Evolutionary conservation across 2,888 invertebrate genomes (phyloP), one percentile per base, ranked within the genome.

Genomic region (Bimastos eiseni): DNA sequence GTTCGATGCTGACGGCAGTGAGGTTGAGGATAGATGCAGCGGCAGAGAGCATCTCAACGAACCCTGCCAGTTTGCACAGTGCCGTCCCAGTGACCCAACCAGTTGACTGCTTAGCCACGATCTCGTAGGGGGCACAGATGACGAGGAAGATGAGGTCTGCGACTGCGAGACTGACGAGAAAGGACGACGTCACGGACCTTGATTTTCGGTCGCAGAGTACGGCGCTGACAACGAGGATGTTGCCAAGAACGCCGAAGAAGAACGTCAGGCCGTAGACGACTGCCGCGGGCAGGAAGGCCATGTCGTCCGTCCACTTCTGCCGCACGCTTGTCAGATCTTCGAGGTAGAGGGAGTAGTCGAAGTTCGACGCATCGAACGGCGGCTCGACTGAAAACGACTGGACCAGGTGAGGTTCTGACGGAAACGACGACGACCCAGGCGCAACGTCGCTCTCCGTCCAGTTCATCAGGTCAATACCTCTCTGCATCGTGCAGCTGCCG

Each of bases 1-100:
- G 95, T 94, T 96, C 96, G 8, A 96, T 93, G 84, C 95, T 96
- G 91, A 96, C 95, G 5, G 96, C 95, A 41, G 95, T 95, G 21
- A 96, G 94, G 92, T 96, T 96, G 70, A 96, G 94, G 5, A 96
- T 95, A 15, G 96, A 96, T 0, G 95, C 95, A 17, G 95, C 94
- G 1, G 95, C 96, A 0, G 96, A 95, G 44, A 96, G 93, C 92
- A 95, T 95, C 92, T 96, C 95, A 5, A 94, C 95, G 93, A 95
- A 96, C 49, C 94, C 95, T 0, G 95, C 95, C 90, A 95, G 91
- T 93, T 95, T 96, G 93, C 96, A 96, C 84, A 96, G 93, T 24
- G 94, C 93, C 34, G 94, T 94, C 30, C 95, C 95, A n/a, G 94
- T 94, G 38, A 95, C 94, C 95, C 96, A 96, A 91, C 94, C 94